A percentile compares a stretch with the other conserved stretches of the same genome.
Evolutionary conservation across 2,888 invertebrate genomes (phyloP).

Genomic region (Brachyopa scutellaris): DNA sequence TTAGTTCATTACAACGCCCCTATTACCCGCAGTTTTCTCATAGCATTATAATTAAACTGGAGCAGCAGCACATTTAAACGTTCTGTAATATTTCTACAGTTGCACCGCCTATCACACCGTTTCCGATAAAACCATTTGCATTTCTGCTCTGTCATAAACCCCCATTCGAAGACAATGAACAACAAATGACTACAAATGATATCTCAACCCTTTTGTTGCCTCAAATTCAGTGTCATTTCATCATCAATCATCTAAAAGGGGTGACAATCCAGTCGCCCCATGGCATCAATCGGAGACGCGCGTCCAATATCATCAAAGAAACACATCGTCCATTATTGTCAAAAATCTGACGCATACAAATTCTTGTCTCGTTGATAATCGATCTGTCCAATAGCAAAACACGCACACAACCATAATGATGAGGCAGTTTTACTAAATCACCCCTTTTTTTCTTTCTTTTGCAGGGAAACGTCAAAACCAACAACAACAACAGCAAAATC

Average conservation of each 20-base stretch:
- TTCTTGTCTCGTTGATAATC: conserved; percentile 41
- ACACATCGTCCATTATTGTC: conserved; percentile 50
- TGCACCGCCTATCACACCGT: background rate
- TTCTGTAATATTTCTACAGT: background rate
- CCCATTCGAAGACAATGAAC: conserved; percentile 43
- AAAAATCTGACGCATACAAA: conserved; percentile 33
- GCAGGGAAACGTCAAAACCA: conserved; percentile 38
- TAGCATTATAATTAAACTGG: too few species aligned
- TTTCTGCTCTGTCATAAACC: conserved; percentile 52
- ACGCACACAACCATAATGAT: conserved; percentile 16
- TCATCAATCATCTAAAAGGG: conserved; percentile 64
- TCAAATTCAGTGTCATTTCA: conserved; percentile 11
- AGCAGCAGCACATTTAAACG: background rate
- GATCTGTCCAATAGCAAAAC: conserved; percentile 27
- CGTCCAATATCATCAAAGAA: conserved; percentile 34
- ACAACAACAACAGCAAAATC: conserved; percentile 15
- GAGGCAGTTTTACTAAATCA: conserved; percentile 40
- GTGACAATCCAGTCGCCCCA: conserved; percentile 37
- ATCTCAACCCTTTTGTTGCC: conserved; percentile 21
- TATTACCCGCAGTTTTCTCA: too few species aligned
- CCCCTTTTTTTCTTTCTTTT: conserved; percentile 42
- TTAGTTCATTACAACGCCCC: too few species aligned
- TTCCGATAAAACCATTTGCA: conserved; percentile 11
- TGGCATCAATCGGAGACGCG: conserved; percentile 38
- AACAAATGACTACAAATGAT: conserved; percentile 69